These are phyloP conservation scores for Eurystomus gularis DNA, from an alignment of 2,113 vertebrate species.

Conservation along the genomic window DNA sequence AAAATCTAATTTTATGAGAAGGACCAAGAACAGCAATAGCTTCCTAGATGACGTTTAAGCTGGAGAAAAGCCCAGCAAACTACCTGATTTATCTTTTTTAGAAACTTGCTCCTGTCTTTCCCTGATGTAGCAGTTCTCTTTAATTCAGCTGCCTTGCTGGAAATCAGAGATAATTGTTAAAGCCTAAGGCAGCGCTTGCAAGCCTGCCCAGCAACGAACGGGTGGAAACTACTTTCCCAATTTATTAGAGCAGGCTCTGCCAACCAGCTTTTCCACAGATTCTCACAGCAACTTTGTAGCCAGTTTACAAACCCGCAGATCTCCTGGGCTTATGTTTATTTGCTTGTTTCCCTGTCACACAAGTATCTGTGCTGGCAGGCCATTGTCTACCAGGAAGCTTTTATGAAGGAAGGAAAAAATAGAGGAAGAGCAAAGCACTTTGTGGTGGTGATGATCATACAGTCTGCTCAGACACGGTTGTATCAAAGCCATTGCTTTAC, in stretches of 20 bases:
- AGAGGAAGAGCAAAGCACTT: background rate
- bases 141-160: slow-evolving; percentile 15
- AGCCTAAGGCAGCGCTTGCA: background rate
- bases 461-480: background rate
- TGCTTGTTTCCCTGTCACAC: background rate
- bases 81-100: background rate
- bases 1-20: background rate
- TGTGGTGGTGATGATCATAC: background rate
- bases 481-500: background rate
- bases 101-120: background rate
- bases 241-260: background rate
- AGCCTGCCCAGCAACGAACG: background rate
- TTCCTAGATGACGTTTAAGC: background rate
- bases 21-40: background rate
- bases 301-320: background rate
- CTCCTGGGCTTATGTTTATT: background rate
- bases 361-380: background rate
- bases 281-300: background rate
- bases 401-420: background rate
- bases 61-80: background rate
- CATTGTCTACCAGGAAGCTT: background rate
- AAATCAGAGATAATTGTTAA: slow-evolving; percentile 19
- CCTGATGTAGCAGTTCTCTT: background rate
- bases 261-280: background rate
- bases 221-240: background rate